Conservation (phyloP, 2,113 vertebrate genomes). For the Euleptes europaea region DNA sequence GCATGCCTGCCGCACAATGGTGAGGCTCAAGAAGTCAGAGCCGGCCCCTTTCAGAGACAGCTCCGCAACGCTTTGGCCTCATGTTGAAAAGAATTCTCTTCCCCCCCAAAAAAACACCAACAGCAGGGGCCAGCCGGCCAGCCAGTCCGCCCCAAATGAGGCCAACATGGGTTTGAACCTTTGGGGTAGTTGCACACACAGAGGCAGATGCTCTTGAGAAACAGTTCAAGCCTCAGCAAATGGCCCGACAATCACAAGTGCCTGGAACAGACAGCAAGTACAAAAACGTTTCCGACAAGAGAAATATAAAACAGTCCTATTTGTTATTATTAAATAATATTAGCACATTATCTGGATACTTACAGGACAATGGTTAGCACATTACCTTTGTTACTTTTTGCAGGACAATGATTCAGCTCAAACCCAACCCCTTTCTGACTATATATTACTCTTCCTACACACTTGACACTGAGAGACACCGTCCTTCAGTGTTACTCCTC, state of each 20-base stretch:
- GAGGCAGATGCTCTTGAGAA: constrained; percentile 35
- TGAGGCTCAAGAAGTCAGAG: constrained; percentile 63
- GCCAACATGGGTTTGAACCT: constrained; percentile 12
- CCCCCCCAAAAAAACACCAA: constrained; percentile 42
- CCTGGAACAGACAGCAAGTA: fast-evolving
- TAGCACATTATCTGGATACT: too few species aligned
- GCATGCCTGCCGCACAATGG: constrained; percentile 52
- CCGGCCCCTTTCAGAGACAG: constrained; percentile 49
- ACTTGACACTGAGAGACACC: too few species aligned
- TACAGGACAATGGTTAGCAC: too few species aligned
- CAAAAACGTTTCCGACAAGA: not conserved
- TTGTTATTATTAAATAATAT: too few species aligned
- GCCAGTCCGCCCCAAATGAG: constrained; percentile 27
- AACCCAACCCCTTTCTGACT: too few species aligned
- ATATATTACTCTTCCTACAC: too few species aligned
- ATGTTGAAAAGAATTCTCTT: constrained; percentile 59
- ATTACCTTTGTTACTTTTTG: too few species aligned
- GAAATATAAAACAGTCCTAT: not conserved
- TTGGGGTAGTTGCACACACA: not conserved
- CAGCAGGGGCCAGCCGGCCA: constrained; percentile 40
- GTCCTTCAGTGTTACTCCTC: too few species aligned
- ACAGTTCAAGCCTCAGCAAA: not conserved
- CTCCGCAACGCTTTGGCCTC: constrained; percentile 36
- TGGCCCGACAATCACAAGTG: not conserved
- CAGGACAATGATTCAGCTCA: too few species aligned